Evolutionary conservation across 2,113 vertebrate species (phyloP).

Genomic region (Oryctolagus cuniculus): DNA sequence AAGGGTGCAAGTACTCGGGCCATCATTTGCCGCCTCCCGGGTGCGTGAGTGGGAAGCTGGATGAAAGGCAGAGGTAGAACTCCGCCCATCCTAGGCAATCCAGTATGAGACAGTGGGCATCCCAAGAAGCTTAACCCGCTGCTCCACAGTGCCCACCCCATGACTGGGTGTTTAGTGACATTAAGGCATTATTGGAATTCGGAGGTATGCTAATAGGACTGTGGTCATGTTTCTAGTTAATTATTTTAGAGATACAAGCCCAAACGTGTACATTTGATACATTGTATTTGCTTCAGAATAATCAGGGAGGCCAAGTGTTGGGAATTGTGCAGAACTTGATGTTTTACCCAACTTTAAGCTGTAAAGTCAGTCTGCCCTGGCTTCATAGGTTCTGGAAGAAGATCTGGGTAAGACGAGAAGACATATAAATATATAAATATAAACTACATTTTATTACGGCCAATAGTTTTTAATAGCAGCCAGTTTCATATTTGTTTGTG

Average conservation of each 20-base stretch:
- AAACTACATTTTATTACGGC: not conserved
- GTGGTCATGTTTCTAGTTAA: not conserved
- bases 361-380: not conserved
- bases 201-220: not conserved
- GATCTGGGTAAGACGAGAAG: not conserved
- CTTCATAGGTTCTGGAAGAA: not conserved
- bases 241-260: not conserved
- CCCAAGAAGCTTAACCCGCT: no score
- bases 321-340: not conserved
- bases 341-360: not conserved
- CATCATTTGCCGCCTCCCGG: no score
- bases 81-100: no score
- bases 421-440: no score
- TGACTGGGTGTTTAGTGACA: not conserved
- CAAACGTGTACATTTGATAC: not conserved
- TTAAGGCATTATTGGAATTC: not conserved
- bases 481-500: not conserved
- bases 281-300: slow-evolving; percentile 18
- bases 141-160: no score
- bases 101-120: no score
- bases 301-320: not conserved
- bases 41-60: no score
- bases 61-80: no score
- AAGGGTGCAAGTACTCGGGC: no score
- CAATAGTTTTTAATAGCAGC: not conserved